Conservation (phyloP, 2,113 vertebrate species). For the Mastomys natalensis region DNA sequence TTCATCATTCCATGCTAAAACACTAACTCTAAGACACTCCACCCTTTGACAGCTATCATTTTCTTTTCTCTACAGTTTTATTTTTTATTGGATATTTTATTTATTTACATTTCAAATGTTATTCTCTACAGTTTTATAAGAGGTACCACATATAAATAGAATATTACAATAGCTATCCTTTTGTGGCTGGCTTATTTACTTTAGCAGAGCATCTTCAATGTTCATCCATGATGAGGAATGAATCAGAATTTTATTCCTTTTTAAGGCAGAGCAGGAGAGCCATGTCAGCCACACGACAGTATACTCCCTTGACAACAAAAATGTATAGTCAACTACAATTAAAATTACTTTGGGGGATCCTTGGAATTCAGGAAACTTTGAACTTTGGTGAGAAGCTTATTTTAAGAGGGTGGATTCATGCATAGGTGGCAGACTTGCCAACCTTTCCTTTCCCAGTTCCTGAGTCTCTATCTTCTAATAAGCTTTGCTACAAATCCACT, state of each 20-base stretch:
- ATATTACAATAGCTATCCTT: background rate
- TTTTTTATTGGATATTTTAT: no score
- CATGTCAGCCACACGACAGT: background rate
- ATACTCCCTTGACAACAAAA: background rate
- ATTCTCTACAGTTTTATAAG: background rate
- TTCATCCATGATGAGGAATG: background rate
- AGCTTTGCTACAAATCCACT: background rate
- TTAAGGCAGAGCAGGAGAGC: background rate
- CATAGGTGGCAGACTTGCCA: background rate
- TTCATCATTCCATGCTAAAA: background rate
- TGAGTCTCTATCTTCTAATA: background rate
- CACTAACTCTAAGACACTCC: background rate
- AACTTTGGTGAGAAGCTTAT: background rate
- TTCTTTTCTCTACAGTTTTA: background rate
- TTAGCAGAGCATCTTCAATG: background rate
- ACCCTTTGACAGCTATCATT: background rate
- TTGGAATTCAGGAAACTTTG: background rate
- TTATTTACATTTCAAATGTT: no score
- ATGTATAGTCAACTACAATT: background rate
- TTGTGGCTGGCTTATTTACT: background rate
- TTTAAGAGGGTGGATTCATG: background rate
- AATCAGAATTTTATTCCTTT: background rate
- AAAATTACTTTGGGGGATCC: background rate
- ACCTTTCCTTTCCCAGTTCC: background rate
- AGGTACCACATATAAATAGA: slow-evolving; percentile 2